Conservation (phyloP, 2,797 vertebrate genomes). For the Phrynocephalus vlangalii region DNA sequence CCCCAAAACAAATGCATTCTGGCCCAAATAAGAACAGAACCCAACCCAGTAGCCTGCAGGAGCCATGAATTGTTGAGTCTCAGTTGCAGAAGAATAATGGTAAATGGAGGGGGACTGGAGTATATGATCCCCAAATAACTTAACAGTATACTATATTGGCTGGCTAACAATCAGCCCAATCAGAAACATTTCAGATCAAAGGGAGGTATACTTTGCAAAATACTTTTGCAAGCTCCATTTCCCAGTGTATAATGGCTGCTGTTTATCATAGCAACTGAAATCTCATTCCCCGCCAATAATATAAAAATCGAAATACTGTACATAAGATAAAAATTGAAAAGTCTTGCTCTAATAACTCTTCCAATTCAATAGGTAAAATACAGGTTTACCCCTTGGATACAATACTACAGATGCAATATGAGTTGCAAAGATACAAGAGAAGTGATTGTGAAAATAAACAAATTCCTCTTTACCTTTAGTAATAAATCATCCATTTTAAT, state of each 20-base stretch:
- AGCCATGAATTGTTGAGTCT: not conserved
- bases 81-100: not conserved
- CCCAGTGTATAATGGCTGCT: not conserved
- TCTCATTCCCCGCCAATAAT: not conserved
- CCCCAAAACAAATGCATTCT: no score
- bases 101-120: not conserved
- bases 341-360: not conserved
- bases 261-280: not conserved
- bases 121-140: not conserved
- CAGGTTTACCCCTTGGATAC: not conserved
- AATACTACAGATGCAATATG: not conserved
- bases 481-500: slow-evolving; percentile 78
- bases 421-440: not conserved
- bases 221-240: not conserved
- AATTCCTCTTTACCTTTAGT: slow-evolving; percentile 77
- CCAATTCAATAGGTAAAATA: not conserved
- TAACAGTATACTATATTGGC: not conserved
- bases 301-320: not conserved
- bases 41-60: no score
- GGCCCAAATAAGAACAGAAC: not conserved
- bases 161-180: not conserved
- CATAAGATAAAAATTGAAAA: slow-evolving; percentile 14
- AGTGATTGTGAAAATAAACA: slow-evolving; percentile 52
- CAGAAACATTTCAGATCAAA: not conserved
- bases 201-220: not conserved